Evolutionary conservation across 2,113 vertebrate species (phyloP), one percentile per base, ranked within the genome.

Genomic region (Hypanus sabinus): DNA sequence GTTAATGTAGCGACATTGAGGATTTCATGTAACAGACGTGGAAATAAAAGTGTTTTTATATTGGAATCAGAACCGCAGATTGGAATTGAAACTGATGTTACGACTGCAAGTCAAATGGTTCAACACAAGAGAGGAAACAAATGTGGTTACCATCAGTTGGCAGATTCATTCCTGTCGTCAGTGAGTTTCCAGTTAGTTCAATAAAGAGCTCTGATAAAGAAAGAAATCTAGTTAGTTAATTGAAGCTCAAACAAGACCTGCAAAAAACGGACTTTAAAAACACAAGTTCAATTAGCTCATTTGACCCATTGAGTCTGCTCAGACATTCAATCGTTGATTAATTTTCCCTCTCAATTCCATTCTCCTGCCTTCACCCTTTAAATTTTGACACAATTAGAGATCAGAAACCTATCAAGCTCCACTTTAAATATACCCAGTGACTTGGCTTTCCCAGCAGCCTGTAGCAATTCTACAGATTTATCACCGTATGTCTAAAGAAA

Each of bases 81-180:
- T 14, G 65, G 85, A 33, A 65, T 33, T 20, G 85, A 88, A 88
- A 16, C 16, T 60, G 60, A 65, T 20, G 14, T 7, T 65, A 5
- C 2, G 27, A 60, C 12, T 12, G n/a, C 12, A 65, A 65, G 22
- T 27, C 6, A n/a, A 6, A 5, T 33, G 27, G 57, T 18, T 62
- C 27, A 62, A 16, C 11, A 2, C 14, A 7, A 33, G 60, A 33
- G 16, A 33, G 60, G 1, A 65, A 60, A n/a, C 27, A 62, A 33
- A 83, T 83, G 0, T 60, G 38, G 62, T 90, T 90, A 90, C 85
- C 85, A n/a, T 90, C 60, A 90, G 85, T 65, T 90, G 85, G 5
- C 85, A 90, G 60, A 65, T 90, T 68, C 85, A 90, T 90, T 85
- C 46, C 57, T 9, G 60, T 8, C 30, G 20, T 90, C 85, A 90